phyloP scores from a whole-genome alignment of 2,797 vertebrate species.

The Sitta carolinensis region DNA sequence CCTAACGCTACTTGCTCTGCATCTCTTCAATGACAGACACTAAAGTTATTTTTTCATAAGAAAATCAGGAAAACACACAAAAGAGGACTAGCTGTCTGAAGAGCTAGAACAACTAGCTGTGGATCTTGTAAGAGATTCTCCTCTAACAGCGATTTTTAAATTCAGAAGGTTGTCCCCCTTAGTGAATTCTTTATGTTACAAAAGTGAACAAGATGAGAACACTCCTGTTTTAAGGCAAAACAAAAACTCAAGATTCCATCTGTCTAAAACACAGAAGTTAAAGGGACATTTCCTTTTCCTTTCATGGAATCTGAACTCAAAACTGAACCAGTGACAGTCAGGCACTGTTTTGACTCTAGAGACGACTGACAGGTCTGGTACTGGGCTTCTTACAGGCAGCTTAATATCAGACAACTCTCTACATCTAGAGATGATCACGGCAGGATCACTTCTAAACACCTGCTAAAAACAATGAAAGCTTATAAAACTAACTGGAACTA shows the following conservation, averaged over 20 bases:
- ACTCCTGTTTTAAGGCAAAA: not conserved
- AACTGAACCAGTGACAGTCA: not conserved
- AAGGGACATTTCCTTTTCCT: not conserved
- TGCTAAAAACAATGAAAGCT: not conserved
- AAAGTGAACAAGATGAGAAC: not conserved
- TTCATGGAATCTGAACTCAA: not conserved
- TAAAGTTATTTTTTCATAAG: not conserved
- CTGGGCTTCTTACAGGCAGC: not conserved
- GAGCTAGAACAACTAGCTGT: not conserved
- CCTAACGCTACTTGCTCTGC: not conserved
- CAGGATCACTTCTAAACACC: not conserved
- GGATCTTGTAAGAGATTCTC: not conserved
- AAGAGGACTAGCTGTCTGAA: not conserved
- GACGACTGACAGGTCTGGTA: not conserved
- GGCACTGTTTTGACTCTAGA: not conserved
- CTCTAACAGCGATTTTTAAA: not conserved
- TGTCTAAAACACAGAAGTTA: not conserved
- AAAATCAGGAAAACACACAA: not conserved
- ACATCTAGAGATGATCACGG: not conserved
- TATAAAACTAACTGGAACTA: not conserved
- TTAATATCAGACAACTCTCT: not conserved
- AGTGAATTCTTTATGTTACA: not conserved
- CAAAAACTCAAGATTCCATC: not conserved
- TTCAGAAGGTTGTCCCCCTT: not conserved
- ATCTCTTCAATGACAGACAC: not conserved